phyloP scores from a whole-genome alignment of 2,797 vertebrate genomes.

The Sebastes hubbsi region DNA sequence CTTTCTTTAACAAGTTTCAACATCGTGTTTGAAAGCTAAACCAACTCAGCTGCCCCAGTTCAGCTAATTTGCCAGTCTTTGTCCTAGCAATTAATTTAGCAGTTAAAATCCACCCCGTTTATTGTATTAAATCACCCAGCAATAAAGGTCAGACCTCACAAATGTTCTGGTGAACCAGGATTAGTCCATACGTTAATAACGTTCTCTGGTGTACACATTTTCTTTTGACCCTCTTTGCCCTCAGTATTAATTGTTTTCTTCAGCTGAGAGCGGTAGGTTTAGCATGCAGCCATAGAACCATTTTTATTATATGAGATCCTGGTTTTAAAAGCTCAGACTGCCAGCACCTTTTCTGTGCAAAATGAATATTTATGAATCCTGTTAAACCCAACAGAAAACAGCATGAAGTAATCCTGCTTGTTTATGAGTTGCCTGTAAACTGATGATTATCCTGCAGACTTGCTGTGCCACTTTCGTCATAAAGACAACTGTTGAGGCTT shows the following conservation, averaged over 20 bases:
- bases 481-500: not conserved
- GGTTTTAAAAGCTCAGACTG: not conserved
- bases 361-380: slow-evolving; percentile 7
- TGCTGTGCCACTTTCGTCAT: not conserved
- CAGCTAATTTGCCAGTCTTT: not conserved
- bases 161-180: not conserved
- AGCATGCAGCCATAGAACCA: not conserved
- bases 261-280: not conserved
- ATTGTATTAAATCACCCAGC: not conserved
- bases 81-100: not conserved
- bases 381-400: not conserved
- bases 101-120: not conserved
- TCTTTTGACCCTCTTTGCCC: not conserved
- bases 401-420: not conserved
- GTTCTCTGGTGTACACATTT: not conserved
- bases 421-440: slow-evolving; percentile 13
- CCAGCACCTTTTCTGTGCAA: not conserved
- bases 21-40: not conserved
- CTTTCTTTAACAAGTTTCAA: not conserved
- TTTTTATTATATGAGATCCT: not conserved
- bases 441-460: not conserved
- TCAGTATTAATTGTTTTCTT: not conserved
- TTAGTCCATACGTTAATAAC: not conserved
- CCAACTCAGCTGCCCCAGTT: not conserved
- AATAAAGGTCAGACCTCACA: not conserved